Conservation (phyloP, 1,140 invertebrate species). For the Dendrolimus punctatus region DNA sequence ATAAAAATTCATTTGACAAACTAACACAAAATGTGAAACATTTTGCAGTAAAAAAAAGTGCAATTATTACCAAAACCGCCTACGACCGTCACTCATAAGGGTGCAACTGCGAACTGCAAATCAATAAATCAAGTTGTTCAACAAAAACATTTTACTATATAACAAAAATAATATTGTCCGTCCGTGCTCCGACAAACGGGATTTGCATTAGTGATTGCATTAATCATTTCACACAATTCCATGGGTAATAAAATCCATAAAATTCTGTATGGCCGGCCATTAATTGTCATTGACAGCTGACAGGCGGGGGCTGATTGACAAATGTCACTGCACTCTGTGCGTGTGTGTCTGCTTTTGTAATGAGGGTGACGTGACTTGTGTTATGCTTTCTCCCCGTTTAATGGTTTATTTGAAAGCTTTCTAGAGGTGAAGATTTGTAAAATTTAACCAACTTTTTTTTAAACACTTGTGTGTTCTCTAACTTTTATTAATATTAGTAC, state of each 20-base stretch:
- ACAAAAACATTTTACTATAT: slow-evolving; percentile 26
- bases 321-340: slow-evolving; percentile 52
- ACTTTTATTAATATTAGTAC: too few species aligned
- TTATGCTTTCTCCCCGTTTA: too few species aligned
- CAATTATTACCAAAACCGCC: slow-evolving; percentile 1
- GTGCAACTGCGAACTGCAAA: background rate
- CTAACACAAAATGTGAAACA: too few species aligned
- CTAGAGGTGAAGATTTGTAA: too few species aligned
- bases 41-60: background rate
- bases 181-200: slow-evolving; percentile 42
- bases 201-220: slow-evolving; percentile 69
- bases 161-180: slow-evolving; percentile 38
- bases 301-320: slow-evolving; percentile 60
- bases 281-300: slow-evolving; percentile 66
- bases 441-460: too few species aligned
- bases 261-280: slow-evolving; percentile 60
- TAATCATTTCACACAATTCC: slow-evolving; percentile 62
- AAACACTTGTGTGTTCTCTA: too few species aligned
- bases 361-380: slow-evolving; percentile 37
- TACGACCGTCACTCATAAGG: background rate
- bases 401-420: too few species aligned
- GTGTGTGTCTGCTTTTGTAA: slow-evolving; percentile 29
- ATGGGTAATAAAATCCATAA: slow-evolving; percentile 55
- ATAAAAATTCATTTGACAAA: too few species aligned
- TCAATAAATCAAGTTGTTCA: slow-evolving; percentile 52